Conservation (phyloP, 2,888 invertebrate species). For the Eristalis tenax region DNA sequence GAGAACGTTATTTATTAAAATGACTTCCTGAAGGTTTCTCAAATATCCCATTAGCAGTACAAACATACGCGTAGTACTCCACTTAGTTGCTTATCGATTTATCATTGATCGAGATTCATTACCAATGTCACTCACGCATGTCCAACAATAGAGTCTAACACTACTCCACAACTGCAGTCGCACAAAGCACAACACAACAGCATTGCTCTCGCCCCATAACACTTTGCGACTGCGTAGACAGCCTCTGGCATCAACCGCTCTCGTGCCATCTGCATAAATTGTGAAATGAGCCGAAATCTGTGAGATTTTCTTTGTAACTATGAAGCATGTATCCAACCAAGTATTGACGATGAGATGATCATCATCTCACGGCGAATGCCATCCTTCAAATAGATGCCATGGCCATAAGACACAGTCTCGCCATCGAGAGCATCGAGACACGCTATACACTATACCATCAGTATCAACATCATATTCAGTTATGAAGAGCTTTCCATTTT, state of each 20-base stretch:
- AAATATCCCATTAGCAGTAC: background rate
- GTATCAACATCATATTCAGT: background rate
- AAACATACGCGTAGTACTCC: background rate
- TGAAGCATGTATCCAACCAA: conserved; percentile 12
- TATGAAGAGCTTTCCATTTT: conserved; percentile 41
- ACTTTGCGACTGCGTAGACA: background rate
- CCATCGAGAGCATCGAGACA: conserved; percentile 5
- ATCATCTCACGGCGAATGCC: conserved; percentile 33
- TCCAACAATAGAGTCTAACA: background rate
- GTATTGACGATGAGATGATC: conserved; percentile 28
- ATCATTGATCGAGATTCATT: background rate
- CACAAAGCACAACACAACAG: background rate
- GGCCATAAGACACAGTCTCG: conserved; percentile 34
- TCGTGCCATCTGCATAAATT: conserved; percentile 26
- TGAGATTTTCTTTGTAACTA: conserved; percentile 31
- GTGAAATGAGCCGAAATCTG: conserved; percentile 17
- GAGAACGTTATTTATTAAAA: background rate
- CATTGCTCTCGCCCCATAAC: background rate
- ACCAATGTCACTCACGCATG: background rate
- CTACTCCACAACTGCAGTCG: background rate
- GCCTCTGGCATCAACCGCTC: conserved; percentile 2
- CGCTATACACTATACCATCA: background rate
- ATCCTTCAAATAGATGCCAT: conserved; percentile 64
- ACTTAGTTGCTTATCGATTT: background rate
- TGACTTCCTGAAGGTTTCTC: background rate